Evolutionary conservation across 2,113 vertebrate genomes (phyloP).

Genomic region (Limanda limanda): DNA sequence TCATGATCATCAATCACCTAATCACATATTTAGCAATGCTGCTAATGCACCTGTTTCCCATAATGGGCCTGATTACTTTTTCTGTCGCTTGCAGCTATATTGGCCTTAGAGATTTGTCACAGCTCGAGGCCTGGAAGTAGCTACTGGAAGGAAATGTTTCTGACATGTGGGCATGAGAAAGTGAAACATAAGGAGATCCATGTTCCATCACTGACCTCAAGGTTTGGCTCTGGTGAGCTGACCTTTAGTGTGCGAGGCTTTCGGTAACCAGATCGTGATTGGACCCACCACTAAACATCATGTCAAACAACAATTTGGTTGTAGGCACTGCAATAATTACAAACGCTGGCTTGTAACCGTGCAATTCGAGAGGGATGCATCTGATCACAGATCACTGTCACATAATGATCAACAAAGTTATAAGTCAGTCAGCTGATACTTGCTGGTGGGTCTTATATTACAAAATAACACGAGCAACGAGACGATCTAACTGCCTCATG

Average conservation of each 20-base stretch:
- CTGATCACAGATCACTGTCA: constrained; percentile 18
- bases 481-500: neutral
- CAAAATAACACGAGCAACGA: neutral
- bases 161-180: constrained; percentile 28
- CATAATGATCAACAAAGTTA: neutral
- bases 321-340: constrained; percentile 43
- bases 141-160: constrained; percentile 19
- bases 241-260: constrained; percentile 64
- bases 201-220: constrained; percentile 33
- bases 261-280: constrained; percentile 58
- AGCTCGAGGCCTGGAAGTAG: constrained; percentile 6
- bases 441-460: neutral
- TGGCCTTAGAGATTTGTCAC: constrained; percentile 9
- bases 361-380: constrained; percentile 24
- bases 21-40: constrained; percentile 16
- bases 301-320: constrained; percentile 1
- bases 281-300: constrained; percentile 38
- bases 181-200: constrained; percentile 41
- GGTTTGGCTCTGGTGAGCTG: constrained; percentile 29
- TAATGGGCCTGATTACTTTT: constrained; percentile 20
- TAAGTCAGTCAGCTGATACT: neutral
- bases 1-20: constrained; percentile 15
- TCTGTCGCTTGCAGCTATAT: constrained; percentile 30
- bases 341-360: constrained; percentile 46
- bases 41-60: neutral